Conservation (phyloP, 1,140 invertebrate genomes). For the Brachionus rubens region DNA sequence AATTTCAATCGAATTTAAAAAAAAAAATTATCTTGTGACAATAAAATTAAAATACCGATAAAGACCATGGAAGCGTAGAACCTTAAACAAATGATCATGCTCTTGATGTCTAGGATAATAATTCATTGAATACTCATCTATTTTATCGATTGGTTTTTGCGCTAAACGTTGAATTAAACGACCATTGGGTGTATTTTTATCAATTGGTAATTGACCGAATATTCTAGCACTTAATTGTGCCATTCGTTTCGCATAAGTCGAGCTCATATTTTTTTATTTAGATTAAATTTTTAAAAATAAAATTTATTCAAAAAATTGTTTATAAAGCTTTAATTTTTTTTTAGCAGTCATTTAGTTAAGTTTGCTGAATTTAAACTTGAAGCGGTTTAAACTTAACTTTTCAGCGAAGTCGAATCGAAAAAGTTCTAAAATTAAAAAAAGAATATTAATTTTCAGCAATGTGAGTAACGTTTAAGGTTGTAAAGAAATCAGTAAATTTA, state of each 20-base stretch:
- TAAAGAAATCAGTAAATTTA: too few relatives aligned
- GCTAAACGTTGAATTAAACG: constrained; percentile 38
- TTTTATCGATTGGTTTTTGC: constrained; percentile 39
- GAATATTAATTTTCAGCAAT: too few relatives aligned
- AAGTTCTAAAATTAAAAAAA: background rate
- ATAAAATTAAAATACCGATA: constrained; percentile 5
- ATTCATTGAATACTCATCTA: constrained; percentile 43
- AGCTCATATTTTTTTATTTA: constrained; percentile 14
- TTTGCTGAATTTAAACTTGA: too few relatives aligned
- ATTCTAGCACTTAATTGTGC: constrained; percentile 36
- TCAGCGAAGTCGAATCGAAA: constrained; percentile 1
- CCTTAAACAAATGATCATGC: constrained; percentile 41
- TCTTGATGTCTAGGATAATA: constrained; percentile 44
- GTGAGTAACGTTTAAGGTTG: too few relatives aligned
- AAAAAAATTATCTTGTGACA: background rate
- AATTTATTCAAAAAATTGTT: background rate
- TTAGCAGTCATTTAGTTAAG: too few relatives aligned
- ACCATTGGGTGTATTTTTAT: constrained; percentile 39
- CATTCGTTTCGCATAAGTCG: constrained; percentile 41
- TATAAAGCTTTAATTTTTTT: too few relatives aligned
- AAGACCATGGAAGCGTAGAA: constrained; percentile 28
- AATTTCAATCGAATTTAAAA: background rate
- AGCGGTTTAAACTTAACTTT: background rate
- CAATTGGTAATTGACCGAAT: constrained; percentile 8
- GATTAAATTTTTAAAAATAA: background rate